Percentiles rank a stretch among this genome's conserved stretches.
phyloP scores from a whole-genome alignment of 2,113 vertebrate species.

The Lophochroa leadbeateri region DNA sequence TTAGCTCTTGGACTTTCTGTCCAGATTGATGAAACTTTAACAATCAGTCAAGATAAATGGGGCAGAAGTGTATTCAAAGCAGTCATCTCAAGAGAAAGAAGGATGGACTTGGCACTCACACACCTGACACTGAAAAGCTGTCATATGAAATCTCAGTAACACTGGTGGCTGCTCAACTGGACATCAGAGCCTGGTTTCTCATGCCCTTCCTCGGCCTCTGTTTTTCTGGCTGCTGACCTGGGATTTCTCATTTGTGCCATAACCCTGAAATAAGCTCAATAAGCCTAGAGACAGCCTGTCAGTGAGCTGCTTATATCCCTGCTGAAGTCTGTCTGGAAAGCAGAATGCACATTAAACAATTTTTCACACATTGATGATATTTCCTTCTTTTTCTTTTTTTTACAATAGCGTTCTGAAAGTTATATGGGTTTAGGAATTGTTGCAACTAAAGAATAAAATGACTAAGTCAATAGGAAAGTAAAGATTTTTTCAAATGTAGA shows the following conservation, averaged over 20 bases:
- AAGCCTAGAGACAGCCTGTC: not conserved
- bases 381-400: not conserved
- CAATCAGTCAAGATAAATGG: not conserved
- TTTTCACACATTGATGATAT: not conserved
- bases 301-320: not conserved
- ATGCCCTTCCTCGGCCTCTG: not conserved
- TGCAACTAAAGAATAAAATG: not conserved
- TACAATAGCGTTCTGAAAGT: not conserved
- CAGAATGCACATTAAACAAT: constrained; percentile 18
- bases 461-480: constrained; percentile 19
- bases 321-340: not conserved
- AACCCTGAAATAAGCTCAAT: not conserved
- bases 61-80: not conserved
- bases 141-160: not conserved
- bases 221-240: not conserved
- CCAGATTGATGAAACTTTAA: not conserved
- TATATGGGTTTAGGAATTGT: not conserved
- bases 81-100: not conserved
- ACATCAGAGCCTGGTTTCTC: not conserved
- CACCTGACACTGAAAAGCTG: not conserved
- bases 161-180: not conserved
- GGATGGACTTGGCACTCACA: not conserved
- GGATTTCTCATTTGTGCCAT: not conserved
- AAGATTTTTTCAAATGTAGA: constrained; percentile 19
- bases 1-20: not conserved